Conservation (phyloP, 2,888 invertebrate genomes). For the Galerucella calmariensis region DNA sequence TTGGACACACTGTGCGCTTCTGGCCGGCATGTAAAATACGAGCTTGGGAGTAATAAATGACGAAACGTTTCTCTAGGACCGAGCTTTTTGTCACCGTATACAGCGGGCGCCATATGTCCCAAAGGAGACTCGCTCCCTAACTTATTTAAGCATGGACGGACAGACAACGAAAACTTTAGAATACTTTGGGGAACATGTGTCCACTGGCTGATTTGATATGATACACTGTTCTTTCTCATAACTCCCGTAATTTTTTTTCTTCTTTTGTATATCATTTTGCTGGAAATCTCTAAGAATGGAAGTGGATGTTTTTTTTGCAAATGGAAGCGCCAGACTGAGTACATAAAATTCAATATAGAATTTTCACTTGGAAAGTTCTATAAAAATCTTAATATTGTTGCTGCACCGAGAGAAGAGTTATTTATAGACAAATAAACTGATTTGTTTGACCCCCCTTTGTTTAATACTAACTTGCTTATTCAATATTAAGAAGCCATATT, state of each 20-base stretch:
- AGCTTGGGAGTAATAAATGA: slow-evolving; percentile 32
- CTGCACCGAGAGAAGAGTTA: no score
- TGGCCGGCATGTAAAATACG: slow-evolving; percentile 32
- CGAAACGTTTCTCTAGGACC: slow-evolving; percentile 32
- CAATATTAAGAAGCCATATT: no score
- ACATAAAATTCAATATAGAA: no score
- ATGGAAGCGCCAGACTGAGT: neutral
- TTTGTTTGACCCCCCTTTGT: no score
- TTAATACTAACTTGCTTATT: no score
- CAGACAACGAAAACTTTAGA: slow-evolving; percentile 47
- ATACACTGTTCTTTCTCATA: slow-evolving; percentile 41
- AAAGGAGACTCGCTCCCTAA: slow-evolving; percentile 44
- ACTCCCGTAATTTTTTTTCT: slow-evolving; percentile 3
- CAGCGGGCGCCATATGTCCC: slow-evolving; percentile 38
- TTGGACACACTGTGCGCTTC: neutral
- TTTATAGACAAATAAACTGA: no score
- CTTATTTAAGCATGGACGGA: slow-evolving; percentile 53
- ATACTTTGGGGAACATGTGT: slow-evolving; percentile 48
- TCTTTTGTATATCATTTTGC: slow-evolving; percentile 9
- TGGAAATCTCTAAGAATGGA: neutral
- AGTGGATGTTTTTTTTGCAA: neutral
- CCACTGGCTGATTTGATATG: slow-evolving; percentile 49
- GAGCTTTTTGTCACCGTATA: slow-evolving; percentile 33
- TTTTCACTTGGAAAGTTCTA: no score
- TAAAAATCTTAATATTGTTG: no score